Evolutionary conservation across 2,113 vertebrate genomes (phyloP), one percentile per base, ranked within the genome.

Genomic region (Pelecanoides urinatrix): DNA sequence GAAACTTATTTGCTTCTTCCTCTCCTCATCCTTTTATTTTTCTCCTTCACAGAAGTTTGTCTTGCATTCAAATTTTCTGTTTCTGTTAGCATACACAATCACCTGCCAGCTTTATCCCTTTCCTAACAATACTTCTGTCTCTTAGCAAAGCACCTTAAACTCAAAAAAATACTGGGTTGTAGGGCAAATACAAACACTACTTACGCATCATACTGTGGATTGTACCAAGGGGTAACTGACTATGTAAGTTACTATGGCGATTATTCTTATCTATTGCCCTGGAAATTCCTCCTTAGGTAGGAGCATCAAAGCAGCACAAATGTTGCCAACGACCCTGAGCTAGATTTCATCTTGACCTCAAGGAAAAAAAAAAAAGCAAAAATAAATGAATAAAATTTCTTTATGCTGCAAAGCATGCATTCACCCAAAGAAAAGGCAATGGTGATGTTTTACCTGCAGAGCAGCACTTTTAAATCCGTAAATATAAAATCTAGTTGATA

Each of bases 191-290:
- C n/a, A 86, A 88, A 80, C 36, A 49, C 47, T 55, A 34, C 32
- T 86, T 71, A 42, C 6, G 17, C 4, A 6, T 36, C 59, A 32
- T 16, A 27, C 9, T 38, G 49, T 49, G 32, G 34, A 76, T 44
- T 2, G 1, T 34, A 86, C 53, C 18, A 83, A 58, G 27, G 38
- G n/a, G 40, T 27, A 77, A 23, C 40, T 86, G 91, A 55, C 58
- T 8, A 34, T 3, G 1, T 18, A 73, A 79, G 72, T 84, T 95
- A 42, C 61, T 90, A 94, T 1, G 86, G 72, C 10, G 23, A 86
- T 74, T 89, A 92, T 80, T 97, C 93, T 76, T 40, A 88, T 59
- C 92, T 87, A 12, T 32, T 65, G 47, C 63, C 63, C 73, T 76
- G 59, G 88, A 93, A 93, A 94, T 56, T 32, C 71, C 73, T 88